Base-by-base conservation (phyloP, 2,888 invertebrate species). In the Ypsolopha scabrella region DNA sequence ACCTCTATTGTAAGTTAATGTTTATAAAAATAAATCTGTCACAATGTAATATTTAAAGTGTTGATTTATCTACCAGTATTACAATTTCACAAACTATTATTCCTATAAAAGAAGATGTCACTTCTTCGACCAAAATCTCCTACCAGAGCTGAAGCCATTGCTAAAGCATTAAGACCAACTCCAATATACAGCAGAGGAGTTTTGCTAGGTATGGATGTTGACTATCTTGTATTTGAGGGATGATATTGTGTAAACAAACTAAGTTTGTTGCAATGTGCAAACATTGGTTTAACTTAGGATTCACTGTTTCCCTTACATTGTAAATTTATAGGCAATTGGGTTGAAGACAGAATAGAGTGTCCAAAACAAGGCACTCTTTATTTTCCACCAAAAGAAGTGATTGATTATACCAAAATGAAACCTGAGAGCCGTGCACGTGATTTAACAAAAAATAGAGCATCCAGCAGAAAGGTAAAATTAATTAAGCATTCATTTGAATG, bases 331-430 rank as follows among this genome's bases (percentile, higher is more conserved):
- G 86, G 75, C 6, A 83, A 85, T 57, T 86, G 86, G 85, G 81
- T 86, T 3, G 85, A 85, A 65, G 79, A 82, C 41, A 68, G 76
- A 54, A 77, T 67, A 11, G 80, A 82, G 65, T 83, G 82, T 56
- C 70, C 76, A 1, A 73, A 70, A 59, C 55, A 52, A 7, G 80
- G 78, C 1, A 74, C 75, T 0, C 57, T 77, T 0, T 81, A 81
- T 58, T 77, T 79, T 52, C 77, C 82, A 41, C 77, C 79, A 1
- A 72, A 75, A 62, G 72, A 80, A 52, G 57, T 64, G 35, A 70
- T 73, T 37, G 68, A 80, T 52, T 72, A 72, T 54, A 60, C 70
- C 8, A 69, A 73, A 60, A 52, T 78, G 55, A 75, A 68, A 60
- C 77, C 77, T 3, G 71, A 83, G 56, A 69, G 70, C 6, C 66